Base-by-base conservation (phyloP, 2,113 vertebrate genomes). In the Ornithorhynchus anatinus region DNA sequence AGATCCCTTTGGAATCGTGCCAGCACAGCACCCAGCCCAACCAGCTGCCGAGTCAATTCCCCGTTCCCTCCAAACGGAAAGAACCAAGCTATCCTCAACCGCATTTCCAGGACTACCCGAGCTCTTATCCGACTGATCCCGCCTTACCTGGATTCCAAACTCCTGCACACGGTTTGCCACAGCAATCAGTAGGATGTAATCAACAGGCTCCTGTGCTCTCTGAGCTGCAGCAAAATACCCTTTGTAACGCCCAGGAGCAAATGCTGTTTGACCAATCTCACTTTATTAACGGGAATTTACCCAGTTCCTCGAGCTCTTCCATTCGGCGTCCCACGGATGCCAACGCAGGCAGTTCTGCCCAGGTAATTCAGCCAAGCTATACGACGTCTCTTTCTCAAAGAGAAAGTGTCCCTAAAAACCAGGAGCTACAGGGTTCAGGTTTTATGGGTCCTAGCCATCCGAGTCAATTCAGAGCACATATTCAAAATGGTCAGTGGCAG, bases 81-180 rank as follows among this genome's bases (percentile, higher is more conserved):
- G 54, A 53, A 29, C 42, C 62, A 25, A 9, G 6, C 1, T 1
- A 7, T 9, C 38, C 29, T 52, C 60, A 5, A 31, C 70, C 22
- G 40, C 25, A 1, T 5, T 59, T 62, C 39, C 47, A 25, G 54
- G 12, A 0, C 75, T 64, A 53, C 84, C 82, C 63, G 52, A 40
- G 79, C 75, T 74, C 22, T 16, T 20, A 29, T 1, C 33, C 62
- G 8, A 45, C 60, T 25, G 51, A 5, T 12, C 17, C 32, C 8
- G 10, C 56, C 1, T 44, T 14, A 23, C 31, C 29, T 48, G 80
- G 20, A 0, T 79, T 59, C 2, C 59, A 84, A 63, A 87, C 86
- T 27, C 81, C 82, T 25, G 59, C 33, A 10, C 82, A 89, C 76
- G 39, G 87, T 8, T 75, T 22, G 17, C 48, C 82, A 44, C 73